phyloP scores from a whole-genome alignment of 2,113 vertebrate species.

The Heterotilapia buettikoferi region DNA sequence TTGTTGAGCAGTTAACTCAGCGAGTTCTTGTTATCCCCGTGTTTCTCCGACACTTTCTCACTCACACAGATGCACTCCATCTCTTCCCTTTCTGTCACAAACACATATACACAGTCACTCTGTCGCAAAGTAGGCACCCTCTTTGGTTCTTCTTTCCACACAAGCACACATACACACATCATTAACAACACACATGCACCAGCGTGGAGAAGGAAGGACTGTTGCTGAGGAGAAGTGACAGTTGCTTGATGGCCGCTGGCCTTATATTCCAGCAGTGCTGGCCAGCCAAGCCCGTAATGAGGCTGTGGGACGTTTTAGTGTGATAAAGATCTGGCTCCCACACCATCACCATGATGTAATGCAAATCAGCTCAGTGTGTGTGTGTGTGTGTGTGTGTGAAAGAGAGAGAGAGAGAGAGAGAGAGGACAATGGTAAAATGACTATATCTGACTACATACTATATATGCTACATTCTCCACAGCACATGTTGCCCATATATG shows the following conservation, averaged over 20 bases:
- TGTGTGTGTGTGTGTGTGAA: neutral
- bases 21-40: neutral
- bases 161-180: neutral
- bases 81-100: neutral
- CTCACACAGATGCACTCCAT: neutral
- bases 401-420: neutral
- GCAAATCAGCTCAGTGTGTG: conserved; percentile 10
- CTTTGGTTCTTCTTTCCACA: neutral
- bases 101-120: neutral
- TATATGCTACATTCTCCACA: neutral
- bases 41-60: neutral
- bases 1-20: neutral
- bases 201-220: neutral
- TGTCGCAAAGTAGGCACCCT: neutral
- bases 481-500: neutral
- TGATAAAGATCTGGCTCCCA: conserved; percentile 41
- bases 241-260: conserved; percentile 49
- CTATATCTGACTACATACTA: neutral
- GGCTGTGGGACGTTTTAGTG: conserved; percentile 36
- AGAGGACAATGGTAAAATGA: neutral
- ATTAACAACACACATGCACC: conserved; percentile 16
- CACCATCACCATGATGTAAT: conserved; percentile 7
- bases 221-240: conserved; percentile 58
- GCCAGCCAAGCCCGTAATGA: conserved; percentile 48
- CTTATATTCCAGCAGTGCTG: conserved; percentile 16